phyloP scores from a whole-genome alignment of 2,888 invertebrate species.

The Eilema sororculum region DNA sequence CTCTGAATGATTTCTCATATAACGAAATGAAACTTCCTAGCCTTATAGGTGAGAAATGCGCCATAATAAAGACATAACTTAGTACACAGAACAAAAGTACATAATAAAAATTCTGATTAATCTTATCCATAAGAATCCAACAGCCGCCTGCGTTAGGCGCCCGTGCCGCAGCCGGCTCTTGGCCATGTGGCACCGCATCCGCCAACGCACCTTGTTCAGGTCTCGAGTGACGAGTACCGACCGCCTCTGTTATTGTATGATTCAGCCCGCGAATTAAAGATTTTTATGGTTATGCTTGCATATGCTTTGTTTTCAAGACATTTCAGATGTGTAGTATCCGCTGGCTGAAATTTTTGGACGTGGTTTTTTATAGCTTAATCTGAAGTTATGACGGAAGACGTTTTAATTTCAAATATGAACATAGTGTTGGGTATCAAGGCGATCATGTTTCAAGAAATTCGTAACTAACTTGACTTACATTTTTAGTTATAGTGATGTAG shows the following conservation, averaged over 20 bases:
- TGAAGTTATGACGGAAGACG: neutral
- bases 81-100: too few relatives aligned
- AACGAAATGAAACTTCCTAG: too few relatives aligned
- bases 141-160: constrained; percentile 49
- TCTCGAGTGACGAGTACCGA: constrained; percentile 63
- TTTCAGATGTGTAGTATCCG: constrained; percentile 12
- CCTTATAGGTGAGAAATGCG: too few relatives aligned
- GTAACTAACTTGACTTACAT: neutral
- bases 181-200: constrained; percentile 85
- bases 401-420: neutral
- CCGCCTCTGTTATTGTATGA: constrained; percentile 41
- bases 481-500: too few relatives aligned
- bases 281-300: constrained; percentile 23
- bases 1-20: too few relatives aligned
- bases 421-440: neutral
- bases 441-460: neutral
- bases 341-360: neutral
- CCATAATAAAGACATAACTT: too few relatives aligned
- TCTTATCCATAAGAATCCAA: constrained; percentile 54
- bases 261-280: constrained; percentile 43
- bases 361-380: neutral
- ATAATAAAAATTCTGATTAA: neutral
- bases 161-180: constrained; percentile 83
- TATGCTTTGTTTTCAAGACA: constrained; percentile 18
- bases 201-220: constrained; percentile 70